Base-by-base conservation (phyloP, 2,113 vertebrate species). In the Irena cyanogastra region DNA sequence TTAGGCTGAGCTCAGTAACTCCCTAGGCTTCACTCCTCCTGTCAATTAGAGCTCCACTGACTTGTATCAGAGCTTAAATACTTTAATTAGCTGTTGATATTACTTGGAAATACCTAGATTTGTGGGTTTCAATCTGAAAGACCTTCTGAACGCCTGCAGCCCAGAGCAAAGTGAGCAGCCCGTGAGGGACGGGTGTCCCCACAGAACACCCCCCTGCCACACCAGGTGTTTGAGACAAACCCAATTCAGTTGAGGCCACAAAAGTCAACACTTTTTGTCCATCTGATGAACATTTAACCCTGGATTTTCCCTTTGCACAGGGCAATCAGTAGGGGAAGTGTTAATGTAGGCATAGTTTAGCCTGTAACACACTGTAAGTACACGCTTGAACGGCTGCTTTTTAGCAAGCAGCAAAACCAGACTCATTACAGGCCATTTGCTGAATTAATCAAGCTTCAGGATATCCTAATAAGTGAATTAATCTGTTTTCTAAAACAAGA, bases 361-460 rank as follows among this genome's bases (percentile, higher is more conserved):
- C 56, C 35, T 91, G 65, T 41, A 60, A 68, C 24, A 33, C 0
- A 2, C 31, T 88, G 4, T 16, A 68, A 83, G 57, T 18, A 30
- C 5, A 10, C 21, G 24, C 21, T 42, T 11, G 41, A 63, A 33
- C 0, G 0, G 75, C 42, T 44, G 37, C 5, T 3, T 79, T 71
- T 75, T 33, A 71, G 22, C 65, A 69, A 56, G 74, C 69, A 65
- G 89, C 30, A 81, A 61, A 82, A 30, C 10, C n/a, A 57, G 39
- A 45, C 89, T 95, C 81, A 91, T 95, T 91, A 89, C 21, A 39
- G 83, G 39, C 69, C 57, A 83, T 95, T 64, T 94, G 65, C 87
- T 82, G 87, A 93, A 95, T 96, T 95, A 94, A 95, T 93, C 77
- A 82, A 82, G 93, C 81, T 84, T 79, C 72, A 91, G 84, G 45